Conservation (phyloP, 2,888 invertebrate species). For the Magallana nippona region DNA sequence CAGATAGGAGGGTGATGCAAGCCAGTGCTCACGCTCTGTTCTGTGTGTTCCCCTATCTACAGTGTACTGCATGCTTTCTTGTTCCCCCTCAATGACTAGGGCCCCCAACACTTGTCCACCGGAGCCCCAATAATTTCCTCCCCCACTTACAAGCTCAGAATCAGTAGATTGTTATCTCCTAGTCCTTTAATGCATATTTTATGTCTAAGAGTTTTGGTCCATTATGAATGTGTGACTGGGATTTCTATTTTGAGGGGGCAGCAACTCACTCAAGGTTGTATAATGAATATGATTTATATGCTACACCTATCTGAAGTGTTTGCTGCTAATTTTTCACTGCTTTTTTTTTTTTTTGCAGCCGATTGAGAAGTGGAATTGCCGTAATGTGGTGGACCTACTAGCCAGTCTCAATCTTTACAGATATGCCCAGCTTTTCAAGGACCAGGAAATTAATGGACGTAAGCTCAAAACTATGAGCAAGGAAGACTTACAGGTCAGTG, state of each 20-base stretch:
- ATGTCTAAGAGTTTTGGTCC: background rate
- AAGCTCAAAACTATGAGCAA: constrained; percentile 85
- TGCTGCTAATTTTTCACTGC: background rate
- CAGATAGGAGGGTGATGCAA: background rate
- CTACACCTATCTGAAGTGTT: background rate
- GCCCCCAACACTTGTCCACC: background rate
- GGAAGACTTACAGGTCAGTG: constrained; percentile 85
- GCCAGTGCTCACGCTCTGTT: too few relatives aligned
- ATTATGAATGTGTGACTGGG: background rate
- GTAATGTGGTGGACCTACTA: constrained; percentile 89
- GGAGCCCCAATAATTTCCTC: constrained; percentile 22
- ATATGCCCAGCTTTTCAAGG: constrained; percentile 87
- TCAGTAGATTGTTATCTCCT: constrained; percentile 3
- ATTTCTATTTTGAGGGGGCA: background rate
- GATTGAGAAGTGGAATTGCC: constrained; percentile 86
- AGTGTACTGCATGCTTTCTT: too few relatives aligned
- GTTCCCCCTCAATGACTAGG: constrained; percentile 3
- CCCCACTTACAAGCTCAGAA: constrained; percentile 4
- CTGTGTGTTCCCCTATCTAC: too few relatives aligned
- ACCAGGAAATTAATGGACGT: constrained; percentile 86
- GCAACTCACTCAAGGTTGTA: background rate
- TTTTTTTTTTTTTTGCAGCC: constrained; percentile 82
- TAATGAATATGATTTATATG: background rate
- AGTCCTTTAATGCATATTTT: constrained; percentile 14
- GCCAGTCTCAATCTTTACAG: constrained; percentile 87